These are phyloP conservation scores for Betta splendens DNA, from an alignment of 2,797 vertebrate species.

Conservation along the genomic window DNA sequence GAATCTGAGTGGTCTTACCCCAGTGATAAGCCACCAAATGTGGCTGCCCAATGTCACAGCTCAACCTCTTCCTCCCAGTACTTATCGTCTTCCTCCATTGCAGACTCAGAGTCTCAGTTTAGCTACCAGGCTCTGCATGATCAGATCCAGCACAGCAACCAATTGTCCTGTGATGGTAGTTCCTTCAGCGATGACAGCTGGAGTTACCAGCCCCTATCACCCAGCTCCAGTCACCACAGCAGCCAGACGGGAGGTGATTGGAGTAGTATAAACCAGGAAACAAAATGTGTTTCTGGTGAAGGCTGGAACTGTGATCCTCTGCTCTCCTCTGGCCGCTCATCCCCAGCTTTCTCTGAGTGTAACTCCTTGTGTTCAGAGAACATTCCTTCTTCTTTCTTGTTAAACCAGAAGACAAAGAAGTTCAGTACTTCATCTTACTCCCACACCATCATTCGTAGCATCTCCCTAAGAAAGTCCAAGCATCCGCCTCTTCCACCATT, in stretches of 20 bases:
- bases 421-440: slow-evolving; percentile 30
- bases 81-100: slow-evolving; percentile 44
- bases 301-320: slow-evolving; percentile 76
- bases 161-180: not conserved
- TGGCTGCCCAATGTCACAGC: slow-evolving; percentile 69
- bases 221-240: slow-evolving; percentile 59
- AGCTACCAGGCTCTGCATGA: slow-evolving; percentile 29
- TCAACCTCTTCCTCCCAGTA: slow-evolving; percentile 52
- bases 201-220: slow-evolving; percentile 66
- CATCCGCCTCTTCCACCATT: slow-evolving; percentile 89
- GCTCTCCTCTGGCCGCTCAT: slow-evolving; percentile 68
- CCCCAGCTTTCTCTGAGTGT: slow-evolving; percentile 70
- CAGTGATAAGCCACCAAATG: slow-evolving; percentile 30
- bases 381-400: slow-evolving; percentile 14
- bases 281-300: slow-evolving; percentile 62
- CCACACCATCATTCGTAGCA: slow-evolving; percentile 69
- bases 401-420: slow-evolving; percentile 27
- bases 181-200: slow-evolving; percentile 71
- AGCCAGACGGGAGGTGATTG: not conserved
- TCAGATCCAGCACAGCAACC: slow-evolving; percentile 67
- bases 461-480: slow-evolving; percentile 92
- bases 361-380: slow-evolving; percentile 81
- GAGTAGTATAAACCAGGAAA: slow-evolving; percentile 7
- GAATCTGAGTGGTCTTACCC: slow-evolving; percentile 62
- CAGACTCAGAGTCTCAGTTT: slow-evolving; percentile 75